phyloP scores from a whole-genome alignment of 2,113 vertebrate species.

The Clinocottus analis region DNA sequence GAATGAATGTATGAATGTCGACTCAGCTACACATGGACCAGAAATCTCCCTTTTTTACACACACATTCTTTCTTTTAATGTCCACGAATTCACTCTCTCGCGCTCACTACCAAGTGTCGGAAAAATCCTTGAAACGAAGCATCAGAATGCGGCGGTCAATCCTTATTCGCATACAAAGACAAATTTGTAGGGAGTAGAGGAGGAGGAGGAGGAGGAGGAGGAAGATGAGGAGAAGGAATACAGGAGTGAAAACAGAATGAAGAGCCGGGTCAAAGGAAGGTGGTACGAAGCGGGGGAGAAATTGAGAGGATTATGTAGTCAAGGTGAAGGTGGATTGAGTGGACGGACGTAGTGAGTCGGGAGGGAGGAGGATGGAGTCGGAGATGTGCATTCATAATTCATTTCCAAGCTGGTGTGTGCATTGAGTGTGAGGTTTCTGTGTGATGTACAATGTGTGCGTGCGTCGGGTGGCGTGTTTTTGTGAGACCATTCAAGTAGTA shows the following conservation, averaged over 20 bases:
- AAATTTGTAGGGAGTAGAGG: not conserved
- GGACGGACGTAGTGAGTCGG: not conserved
- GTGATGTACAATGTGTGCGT: not conserved
- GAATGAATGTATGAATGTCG: not conserved
- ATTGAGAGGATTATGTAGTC: constrained; percentile 42
- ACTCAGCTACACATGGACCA: not conserved
- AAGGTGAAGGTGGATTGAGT: constrained; percentile 41
- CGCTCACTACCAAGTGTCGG: not conserved
- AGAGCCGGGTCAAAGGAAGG: constrained; percentile 36
- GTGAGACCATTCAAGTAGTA: not conserved
- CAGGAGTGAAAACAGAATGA: constrained; percentile 23
- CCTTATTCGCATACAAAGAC: constrained; percentile 38
- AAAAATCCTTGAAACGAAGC: constrained; percentile 21
- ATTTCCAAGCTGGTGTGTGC: constrained; percentile 41
- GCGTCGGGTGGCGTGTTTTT: not conserved
- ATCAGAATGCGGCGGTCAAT: constrained; percentile 36
- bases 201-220: constrained; percentile 20
- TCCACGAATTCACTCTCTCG: not conserved
- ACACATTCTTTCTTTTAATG: not conserved
- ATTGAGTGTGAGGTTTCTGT: not conserved
- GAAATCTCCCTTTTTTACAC: not conserved
- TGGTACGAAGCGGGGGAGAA: constrained; percentile 37
- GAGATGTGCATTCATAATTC: constrained; percentile 51
- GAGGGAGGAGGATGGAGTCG: constrained; percentile 33
- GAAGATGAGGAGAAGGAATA: constrained; percentile 2